Conservation (phyloP, 2,113 vertebrate genomes). For the Orthonyx spaldingii region DNA sequence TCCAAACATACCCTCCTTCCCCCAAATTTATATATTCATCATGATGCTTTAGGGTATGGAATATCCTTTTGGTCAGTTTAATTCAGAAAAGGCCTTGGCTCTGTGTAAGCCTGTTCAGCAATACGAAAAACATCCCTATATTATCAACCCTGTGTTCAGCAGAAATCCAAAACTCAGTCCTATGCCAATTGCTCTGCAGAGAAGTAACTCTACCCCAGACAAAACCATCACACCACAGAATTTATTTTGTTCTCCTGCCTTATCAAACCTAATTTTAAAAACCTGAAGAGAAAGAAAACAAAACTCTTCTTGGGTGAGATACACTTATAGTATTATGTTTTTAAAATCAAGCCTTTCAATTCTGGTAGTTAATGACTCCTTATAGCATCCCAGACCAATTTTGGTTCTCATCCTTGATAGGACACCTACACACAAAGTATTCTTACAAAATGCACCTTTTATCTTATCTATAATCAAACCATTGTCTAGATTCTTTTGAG, state of each 20-base stretch:
- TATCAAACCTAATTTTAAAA: neutral
- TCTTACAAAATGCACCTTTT: neutral
- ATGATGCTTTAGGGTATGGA: neutral
- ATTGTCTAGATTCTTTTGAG: neutral
- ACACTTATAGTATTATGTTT: neutral
- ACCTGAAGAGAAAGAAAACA: neutral
- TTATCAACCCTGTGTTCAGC: neutral
- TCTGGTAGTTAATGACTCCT: neutral
- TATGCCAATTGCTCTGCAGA: neutral
- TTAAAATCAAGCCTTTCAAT: neutral
- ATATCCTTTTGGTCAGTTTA: neutral
- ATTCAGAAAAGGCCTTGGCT: neutral
- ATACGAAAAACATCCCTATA: neutral
- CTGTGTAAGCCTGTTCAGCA: neutral
- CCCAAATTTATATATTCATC: neutral
- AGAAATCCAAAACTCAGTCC: neutral
- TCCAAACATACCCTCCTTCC: neutral
- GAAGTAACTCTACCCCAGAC: neutral
- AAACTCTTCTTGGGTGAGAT: neutral
- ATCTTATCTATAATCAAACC: neutral
- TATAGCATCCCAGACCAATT: neutral
- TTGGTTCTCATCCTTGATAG: neutral
- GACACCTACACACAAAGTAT: neutral
- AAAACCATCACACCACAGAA: neutral
- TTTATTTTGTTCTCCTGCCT: neutral